Evolutionary conservation across 1,140 invertebrate genomes (phyloP), one percentile per base, ranked within the genome.

Genomic region (Bombus pyrosoma): DNA sequence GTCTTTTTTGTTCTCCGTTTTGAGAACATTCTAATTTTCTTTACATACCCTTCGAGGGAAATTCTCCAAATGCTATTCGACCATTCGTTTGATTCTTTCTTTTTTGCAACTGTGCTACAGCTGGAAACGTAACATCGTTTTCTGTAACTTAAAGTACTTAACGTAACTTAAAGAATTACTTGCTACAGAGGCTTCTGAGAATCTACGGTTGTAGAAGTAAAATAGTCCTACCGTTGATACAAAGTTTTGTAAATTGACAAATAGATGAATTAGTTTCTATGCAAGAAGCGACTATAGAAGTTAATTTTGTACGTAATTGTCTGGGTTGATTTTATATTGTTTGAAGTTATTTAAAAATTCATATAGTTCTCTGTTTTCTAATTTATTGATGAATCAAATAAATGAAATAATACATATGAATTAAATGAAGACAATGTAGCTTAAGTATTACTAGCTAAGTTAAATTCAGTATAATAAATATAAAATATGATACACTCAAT

Each of bases 1-100:
- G 68, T 39, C 39, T 41, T 66, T 81, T 32, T 15, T n/a, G 28
- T 18, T 73, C n/a, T 3, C 8, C 34, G 1, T 73, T 41, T 10
- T n/a, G 2, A 59, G 47, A 71, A 57, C n/a, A 69, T 78, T 71
- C 64, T 84, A 78, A 77, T 79, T 84, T 78, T 64, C 53, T 62
- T 76, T 68, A 53, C 53, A 22, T 13, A 41, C 62, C 41, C 32
- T 39, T 76, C 32, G 15, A 53, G 32, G 43, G 41, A 76, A 28
- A 66, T 73, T 81, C 69, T n/a, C 22, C 47, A 37, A 39, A 72
- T n/a, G 34, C 34, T 32, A 53, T 72, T 72, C 39, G n/a, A 25
- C 53, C 59, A 5, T 79, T 28, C 12, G 22, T 18, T 34, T 25
- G 10, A 22, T 39, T 77, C 57, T 66, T 18, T 66, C 10, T n/a